A percentile compares a stretch with the other conserved stretches of the same genome.
Evolutionary conservation across 2,888 invertebrate genomes (phyloP).

Genomic region (Amphiduros pacificus): DNA sequence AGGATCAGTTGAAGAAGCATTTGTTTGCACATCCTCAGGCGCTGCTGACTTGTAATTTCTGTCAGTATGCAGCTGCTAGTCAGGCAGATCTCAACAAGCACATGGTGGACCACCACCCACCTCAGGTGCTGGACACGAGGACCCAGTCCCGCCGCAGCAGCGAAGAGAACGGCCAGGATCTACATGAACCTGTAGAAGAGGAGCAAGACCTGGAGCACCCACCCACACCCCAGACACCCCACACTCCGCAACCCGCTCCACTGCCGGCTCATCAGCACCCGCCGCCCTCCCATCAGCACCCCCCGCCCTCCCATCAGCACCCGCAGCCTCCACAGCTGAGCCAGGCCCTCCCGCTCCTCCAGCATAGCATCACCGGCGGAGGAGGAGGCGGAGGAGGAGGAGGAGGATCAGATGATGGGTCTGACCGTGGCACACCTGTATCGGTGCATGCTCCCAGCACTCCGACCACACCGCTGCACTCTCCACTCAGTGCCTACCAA

Average conservation of each 20-base stretch:
- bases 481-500: neutral
- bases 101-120: constrained; percentile 40
- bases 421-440: neutral
- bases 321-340: no score
- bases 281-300: no score
- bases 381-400: constrained; percentile 29
- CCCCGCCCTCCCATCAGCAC: no score
- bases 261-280: no score
- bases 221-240: constrained; percentile 9
- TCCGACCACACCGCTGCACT: neutral
- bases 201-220: constrained; percentile 1
- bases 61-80: constrained; percentile 38
- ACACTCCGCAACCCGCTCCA: constrained; percentile 3
- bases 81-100: constrained; percentile 42
- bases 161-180: constrained; percentile 16
- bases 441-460: neutral
- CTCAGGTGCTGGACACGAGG: constrained; percentile 33
- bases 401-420: constrained; percentile 19
- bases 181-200: constrained; percentile 3
- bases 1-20: constrained; percentile 47
- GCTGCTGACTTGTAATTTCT: constrained; percentile 40
- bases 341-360: neutral
- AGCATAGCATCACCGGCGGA: neutral
- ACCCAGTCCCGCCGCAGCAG: neutral
- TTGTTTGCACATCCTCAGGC: constrained; percentile 43